These are phyloP conservation scores for Hydropsyche betteni DNA, from an alignment of 2,888 invertebrate species.

Conservation along the genomic window DNA sequence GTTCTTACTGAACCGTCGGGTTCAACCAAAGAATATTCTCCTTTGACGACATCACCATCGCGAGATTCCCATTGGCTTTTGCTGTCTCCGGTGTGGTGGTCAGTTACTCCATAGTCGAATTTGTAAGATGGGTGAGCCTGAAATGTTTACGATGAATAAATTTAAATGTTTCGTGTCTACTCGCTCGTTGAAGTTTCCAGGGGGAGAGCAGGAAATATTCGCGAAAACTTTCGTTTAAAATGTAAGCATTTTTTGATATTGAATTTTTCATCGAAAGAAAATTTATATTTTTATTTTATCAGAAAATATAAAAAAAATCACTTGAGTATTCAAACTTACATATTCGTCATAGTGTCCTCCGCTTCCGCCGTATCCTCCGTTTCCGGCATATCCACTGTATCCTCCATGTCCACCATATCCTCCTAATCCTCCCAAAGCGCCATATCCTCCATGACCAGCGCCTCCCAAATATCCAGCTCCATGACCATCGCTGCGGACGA, in stretches of 20 bases:
- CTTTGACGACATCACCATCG: slow-evolving; percentile 50
- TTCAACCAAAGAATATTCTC: slow-evolving; percentile 49
- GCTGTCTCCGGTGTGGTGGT: slow-evolving; percentile 49
- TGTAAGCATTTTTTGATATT: too few relatives aligned
- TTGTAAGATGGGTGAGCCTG: slow-evolving; percentile 50
- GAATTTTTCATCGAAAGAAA: background rate
- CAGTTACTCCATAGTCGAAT: slow-evolving; percentile 48
- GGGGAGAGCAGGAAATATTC: too few relatives aligned
- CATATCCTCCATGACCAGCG: background rate
- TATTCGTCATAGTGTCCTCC: slow-evolving; percentile 42
- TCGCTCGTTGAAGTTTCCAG: too few relatives aligned
- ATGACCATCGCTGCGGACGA: slow-evolving; percentile 32
- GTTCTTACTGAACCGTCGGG: slow-evolving; percentile 50
- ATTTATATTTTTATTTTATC: background rate
- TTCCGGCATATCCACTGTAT: background rate
- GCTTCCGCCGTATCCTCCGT: slow-evolving; percentile 10
- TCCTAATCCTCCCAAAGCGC: slow-evolving; percentile 25
- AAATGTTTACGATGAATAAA: background rate
- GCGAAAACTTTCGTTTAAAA: too few relatives aligned
- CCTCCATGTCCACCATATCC: background rate
- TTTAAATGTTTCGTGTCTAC: too few relatives aligned
- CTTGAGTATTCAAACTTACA: too few relatives aligned
- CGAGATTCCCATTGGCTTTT: slow-evolving; percentile 48
- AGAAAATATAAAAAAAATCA: too few relatives aligned
- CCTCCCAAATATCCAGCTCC: slow-evolving; percentile 2